phyloP scores from a whole-genome alignment of 1,140 invertebrate species.

The Brachionus manjavacas region DNA sequence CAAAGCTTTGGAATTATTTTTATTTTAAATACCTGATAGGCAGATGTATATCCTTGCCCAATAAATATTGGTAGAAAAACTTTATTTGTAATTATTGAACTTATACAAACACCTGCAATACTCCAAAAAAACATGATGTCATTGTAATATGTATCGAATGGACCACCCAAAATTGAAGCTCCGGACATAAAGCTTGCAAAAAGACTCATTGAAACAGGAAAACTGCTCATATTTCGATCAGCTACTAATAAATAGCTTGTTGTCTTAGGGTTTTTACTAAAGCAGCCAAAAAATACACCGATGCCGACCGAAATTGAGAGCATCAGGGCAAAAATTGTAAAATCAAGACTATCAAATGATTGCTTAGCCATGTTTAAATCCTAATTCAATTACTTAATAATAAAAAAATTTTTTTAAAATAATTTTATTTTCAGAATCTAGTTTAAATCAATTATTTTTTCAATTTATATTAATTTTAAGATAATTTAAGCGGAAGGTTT shows the following conservation, averaged over 20 bases:
- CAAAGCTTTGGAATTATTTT: not conserved
- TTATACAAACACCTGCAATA: constrained; percentile 59
- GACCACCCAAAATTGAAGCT: constrained; percentile 78
- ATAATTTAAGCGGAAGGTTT: too few species aligned
- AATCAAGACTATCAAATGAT: constrained; percentile 19
- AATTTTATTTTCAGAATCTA: too few species aligned
- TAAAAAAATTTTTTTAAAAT: too few species aligned
- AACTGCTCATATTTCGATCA: not conserved
- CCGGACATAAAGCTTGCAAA: constrained; percentile 75
- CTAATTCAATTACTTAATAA: not conserved
- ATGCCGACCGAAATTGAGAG: not conserved
- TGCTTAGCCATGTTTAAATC: not conserved
- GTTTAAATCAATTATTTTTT: not conserved
- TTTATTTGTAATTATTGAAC: constrained; percentile 69
- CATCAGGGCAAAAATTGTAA: constrained; percentile 30
- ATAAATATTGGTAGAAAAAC: constrained; percentile 83
- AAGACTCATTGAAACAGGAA: constrained; percentile 47
- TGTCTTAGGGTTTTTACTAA: not conserved
- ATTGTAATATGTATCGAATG: constrained; percentile 71
- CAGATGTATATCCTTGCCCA: constrained; percentile 74
- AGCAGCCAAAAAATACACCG: constrained; percentile 37
- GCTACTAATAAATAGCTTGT: not conserved
- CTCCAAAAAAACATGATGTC: constrained; percentile 36
- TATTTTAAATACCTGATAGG: constrained; percentile 62
- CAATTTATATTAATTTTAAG: not conserved